Evolutionary conservation across 2,113 vertebrate species (phyloP).

Genomic region (Columbina picui): DNA sequence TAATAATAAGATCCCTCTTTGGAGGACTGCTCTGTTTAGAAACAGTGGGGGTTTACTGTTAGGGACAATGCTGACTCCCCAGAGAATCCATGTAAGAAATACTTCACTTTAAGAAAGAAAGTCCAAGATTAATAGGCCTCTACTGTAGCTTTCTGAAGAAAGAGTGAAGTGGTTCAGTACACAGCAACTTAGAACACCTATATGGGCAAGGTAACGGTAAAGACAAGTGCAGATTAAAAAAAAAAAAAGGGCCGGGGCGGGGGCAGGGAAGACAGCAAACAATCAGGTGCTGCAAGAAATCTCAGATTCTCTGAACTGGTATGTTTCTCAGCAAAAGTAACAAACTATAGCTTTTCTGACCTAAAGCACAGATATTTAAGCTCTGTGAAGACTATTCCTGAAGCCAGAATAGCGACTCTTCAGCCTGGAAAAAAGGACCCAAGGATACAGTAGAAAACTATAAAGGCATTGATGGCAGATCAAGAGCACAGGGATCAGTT

Average conservation of each 20-base stretch:
- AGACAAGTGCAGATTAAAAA: neutral
- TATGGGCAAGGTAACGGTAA: neutral
- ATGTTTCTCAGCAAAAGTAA: neutral
- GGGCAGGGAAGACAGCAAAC: neutral
- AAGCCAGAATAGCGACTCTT: neutral
- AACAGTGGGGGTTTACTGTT: neutral
- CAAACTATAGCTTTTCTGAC: neutral
- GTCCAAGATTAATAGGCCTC: neutral
- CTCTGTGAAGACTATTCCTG: neutral
- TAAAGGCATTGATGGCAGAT: accelerated
- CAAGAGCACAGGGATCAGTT: neutral
- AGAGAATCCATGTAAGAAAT: neutral
- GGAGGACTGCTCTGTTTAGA: neutral
- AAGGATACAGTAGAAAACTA: neutral
- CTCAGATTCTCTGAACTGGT: neutral
- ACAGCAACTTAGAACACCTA: neutral
- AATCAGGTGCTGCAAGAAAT: neutral
- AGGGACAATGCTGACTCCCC: neutral
- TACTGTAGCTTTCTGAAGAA: neutral
- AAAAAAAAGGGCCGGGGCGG: accelerated
- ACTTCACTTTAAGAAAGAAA: neutral
- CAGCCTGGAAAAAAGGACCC: neutral
- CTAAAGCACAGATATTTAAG: neutral
- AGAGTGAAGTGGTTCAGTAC: neutral
- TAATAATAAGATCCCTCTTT: neutral